A percentile compares a stretch with the other conserved stretches of the same genome.
These are phyloP conservation scores for Zoanthus gigantus DNA, from an alignment of 92 coral and sea anemone genomes.

Conservation along the genomic window DNA sequence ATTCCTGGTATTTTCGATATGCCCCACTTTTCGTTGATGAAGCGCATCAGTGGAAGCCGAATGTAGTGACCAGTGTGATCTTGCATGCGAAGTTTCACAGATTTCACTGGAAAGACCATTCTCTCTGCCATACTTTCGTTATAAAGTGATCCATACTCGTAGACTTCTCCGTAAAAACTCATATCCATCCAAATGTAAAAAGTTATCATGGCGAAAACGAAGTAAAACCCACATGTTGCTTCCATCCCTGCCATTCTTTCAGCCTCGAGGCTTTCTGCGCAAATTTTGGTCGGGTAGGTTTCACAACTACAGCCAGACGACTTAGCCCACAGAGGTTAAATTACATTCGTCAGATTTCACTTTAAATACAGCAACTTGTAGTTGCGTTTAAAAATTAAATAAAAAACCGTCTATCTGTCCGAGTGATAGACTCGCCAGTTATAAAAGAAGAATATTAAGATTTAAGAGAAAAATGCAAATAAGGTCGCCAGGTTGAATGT, in stretches of 20 bases:
- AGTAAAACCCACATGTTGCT: constrained; percentile 83
- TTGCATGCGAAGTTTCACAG: constrained; percentile 83
- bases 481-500: too few species aligned
- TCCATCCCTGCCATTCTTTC: constrained; percentile 75
- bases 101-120: constrained; percentile 77
- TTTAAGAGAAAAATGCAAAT: too few species aligned
- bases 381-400: too few species aligned
- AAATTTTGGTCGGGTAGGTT: too few species aligned
- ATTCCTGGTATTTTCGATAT: constrained; percentile 73
- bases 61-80: constrained; percentile 88
- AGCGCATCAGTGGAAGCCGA: constrained; percentile 77
- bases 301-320: too few species aligned
- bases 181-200: constrained; percentile 87
- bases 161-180: constrained; percentile 85
- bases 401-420: too few species aligned
- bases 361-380: too few species aligned
- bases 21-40: constrained; percentile 71
- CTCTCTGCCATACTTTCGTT: constrained; percentile 78
- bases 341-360: too few species aligned
- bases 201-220: constrained; percentile 78
- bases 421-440: too few species aligned
- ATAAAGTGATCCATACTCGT: constrained; percentile 79
- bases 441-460: too few species aligned
- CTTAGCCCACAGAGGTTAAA: too few species aligned
- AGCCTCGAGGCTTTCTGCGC: too few species aligned